Percentiles rank a stretch among this genome's conserved stretches.
These are phyloP conservation scores for Eilema griseolum DNA, from an alignment of 2,888 invertebrate genomes.

Conservation along the genomic window DNA sequence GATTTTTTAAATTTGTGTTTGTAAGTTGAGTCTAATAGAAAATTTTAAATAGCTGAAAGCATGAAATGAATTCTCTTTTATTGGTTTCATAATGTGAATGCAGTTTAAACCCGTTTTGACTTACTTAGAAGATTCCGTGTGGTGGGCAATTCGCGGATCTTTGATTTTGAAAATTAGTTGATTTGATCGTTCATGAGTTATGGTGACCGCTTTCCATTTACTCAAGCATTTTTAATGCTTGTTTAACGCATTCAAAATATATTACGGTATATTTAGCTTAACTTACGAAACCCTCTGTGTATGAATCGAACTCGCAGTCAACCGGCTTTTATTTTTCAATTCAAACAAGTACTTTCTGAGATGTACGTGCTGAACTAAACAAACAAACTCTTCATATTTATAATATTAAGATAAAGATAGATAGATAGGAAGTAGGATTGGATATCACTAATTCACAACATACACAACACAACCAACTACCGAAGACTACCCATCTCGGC, in stretches of 20 bases:
- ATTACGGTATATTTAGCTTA: too few relatives aligned
- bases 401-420: too few relatives aligned
- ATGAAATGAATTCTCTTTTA: neutral
- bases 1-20: neutral
- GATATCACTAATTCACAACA: neutral
- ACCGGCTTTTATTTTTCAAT: too few relatives aligned
- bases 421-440: neutral
- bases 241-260: too few relatives aligned
- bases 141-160: neutral
- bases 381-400: too few relatives aligned
- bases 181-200: neutral
- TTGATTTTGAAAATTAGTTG: neutral
- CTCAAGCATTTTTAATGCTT: neutral
- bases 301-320: too few relatives aligned
- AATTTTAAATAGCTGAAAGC: neutral
- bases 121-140: neutral
- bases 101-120: neutral
- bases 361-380: too few relatives aligned
- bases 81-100: neutral
- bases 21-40: neutral
- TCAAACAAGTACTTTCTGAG: too few relatives aligned
- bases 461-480: neutral
- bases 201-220: neutral
- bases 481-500: conserved; percentile 37
- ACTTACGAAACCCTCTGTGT: too few relatives aligned